A percentile compares a stretch with the other conserved stretches of the same genome.
These are phyloP conservation scores for Drosophila borealis DNA, from an alignment of 2,888 invertebrate species.

Conservation along the genomic window DNA sequence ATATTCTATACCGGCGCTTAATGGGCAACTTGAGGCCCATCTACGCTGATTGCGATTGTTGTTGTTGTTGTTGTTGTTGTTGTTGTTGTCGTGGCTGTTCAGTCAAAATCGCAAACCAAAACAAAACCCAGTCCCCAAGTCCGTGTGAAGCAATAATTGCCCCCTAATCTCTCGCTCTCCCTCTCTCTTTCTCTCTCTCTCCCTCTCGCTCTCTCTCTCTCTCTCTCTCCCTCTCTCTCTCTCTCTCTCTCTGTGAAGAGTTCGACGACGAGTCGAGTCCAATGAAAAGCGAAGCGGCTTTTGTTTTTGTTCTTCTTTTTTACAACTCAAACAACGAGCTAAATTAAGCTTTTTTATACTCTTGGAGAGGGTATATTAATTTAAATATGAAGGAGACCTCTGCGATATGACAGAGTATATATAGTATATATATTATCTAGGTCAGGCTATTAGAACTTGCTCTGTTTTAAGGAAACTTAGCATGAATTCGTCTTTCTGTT, in stretches of 20 bases:
- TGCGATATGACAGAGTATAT: too few species aligned
- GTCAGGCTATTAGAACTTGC: too few species aligned
- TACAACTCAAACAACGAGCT: constrained; percentile 9
- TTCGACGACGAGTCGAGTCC: constrained; percentile 4
- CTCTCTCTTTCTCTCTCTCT: too few species aligned
- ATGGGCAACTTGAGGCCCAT: constrained; percentile 30
- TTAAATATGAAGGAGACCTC: too few species aligned
- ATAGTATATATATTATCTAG: too few species aligned
- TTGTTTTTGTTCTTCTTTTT: constrained; percentile 35
- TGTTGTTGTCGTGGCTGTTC: constrained; percentile 29
- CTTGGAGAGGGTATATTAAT: neutral
- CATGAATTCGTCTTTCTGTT: too few species aligned
- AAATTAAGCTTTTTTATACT: constrained; percentile 35
- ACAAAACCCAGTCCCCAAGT: constrained; percentile 53
- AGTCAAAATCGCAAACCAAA: constrained; percentile 65
- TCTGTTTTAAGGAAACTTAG: too few species aligned
- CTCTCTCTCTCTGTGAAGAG: neutral
- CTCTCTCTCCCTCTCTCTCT: too few species aligned
- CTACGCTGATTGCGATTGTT: neutral
- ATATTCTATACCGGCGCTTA: constrained; percentile 78
- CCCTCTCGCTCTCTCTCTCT: too few species aligned
- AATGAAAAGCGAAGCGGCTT: constrained; percentile 17
- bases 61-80: constrained; percentile 5
- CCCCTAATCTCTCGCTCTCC: constrained; percentile 65
- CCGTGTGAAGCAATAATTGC: constrained; percentile 80